These are phyloP conservation scores for Heliconius charithonia DNA, from an alignment of 2,888 invertebrate species.

Conservation along the genomic window DNA sequence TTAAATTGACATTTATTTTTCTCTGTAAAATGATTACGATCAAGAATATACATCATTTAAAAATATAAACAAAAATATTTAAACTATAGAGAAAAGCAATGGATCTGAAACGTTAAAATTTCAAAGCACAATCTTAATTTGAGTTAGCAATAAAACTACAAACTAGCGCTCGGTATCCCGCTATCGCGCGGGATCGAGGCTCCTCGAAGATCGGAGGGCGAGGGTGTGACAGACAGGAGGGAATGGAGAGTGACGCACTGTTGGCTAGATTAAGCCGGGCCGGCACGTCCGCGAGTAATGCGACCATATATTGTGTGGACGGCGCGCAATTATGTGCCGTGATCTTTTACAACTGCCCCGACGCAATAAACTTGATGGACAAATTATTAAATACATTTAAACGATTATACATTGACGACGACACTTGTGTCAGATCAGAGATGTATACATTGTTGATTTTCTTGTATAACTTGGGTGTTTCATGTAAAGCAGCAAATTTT, in stretches of 20 bases:
- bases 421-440: background rate
- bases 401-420: slow-evolving; percentile 11
- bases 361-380: slow-evolving; percentile 41
- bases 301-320: slow-evolving; percentile 80
- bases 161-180: slow-evolving; percentile 11
- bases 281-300: slow-evolving; percentile 82
- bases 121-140: background rate
- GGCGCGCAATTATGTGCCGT: slow-evolving; percentile 74
- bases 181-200: slow-evolving; percentile 37
- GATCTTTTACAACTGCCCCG: slow-evolving; percentile 50
- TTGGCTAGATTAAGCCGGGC: slow-evolving; percentile 77
- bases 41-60: too few relatives aligned
- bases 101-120: background rate
- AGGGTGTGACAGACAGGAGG: slow-evolving; percentile 49
- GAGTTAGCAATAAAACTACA: slow-evolving; percentile 35
- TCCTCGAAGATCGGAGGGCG: slow-evolving; percentile 51
- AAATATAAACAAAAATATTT: too few relatives aligned
- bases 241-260: slow-evolving; percentile 77
- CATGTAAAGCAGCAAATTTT: background rate
- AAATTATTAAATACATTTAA: slow-evolving; percentile 28
- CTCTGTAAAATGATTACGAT: background rate
- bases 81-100: background rate
- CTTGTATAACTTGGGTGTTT: background rate
- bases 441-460: background rate
- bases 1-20: background rate